Percentiles rank a stretch among this genome's conserved stretches.
Evolutionary conservation across 2,888 invertebrate species (phyloP).

Genomic region (Dynastes grantii): DNA sequence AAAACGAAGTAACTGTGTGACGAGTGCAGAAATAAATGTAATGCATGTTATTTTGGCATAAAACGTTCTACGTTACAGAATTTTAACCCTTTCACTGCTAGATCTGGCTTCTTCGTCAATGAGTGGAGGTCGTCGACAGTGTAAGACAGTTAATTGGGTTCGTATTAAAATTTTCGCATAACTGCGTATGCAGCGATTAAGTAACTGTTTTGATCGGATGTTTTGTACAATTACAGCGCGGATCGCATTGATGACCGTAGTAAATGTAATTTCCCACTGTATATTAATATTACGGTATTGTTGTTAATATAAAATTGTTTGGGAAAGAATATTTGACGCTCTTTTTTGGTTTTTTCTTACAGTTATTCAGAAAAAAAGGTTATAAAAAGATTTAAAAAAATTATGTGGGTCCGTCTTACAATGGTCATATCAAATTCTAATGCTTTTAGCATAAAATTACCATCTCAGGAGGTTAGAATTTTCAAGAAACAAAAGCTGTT

Average conservation of each 20-base stretch:
- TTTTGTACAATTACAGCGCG: conserved; percentile 7
- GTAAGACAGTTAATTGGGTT: neutral
- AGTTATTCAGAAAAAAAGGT: too few species aligned
- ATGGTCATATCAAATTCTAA: too few species aligned
- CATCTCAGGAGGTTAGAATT: too few species aligned
- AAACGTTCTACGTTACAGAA: neutral
- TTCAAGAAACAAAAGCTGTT: too few species aligned
- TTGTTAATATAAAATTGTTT: neutral
- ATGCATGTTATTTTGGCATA: neutral
- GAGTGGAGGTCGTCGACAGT: neutral
- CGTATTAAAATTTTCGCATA: neutral
- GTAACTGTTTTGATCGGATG: conserved; percentile 10
- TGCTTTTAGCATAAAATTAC: too few species aligned
- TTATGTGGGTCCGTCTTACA: too few species aligned
- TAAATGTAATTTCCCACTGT: conserved; percentile 15
- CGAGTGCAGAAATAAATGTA: neutral
- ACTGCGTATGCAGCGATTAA: neutral
- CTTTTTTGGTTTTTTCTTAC: too few species aligned
- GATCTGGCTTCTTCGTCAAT: neutral
- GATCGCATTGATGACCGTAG: neutral
- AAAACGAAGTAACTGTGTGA: neutral
- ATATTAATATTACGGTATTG: conserved; percentile 20
- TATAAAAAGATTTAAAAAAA: too few species aligned
- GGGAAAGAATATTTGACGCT: neutral
- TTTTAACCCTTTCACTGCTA: conserved; percentile 15